A percentile compares a stretch with the other conserved stretches of the same genome.
These are phyloP conservation scores for Drosophila aldrichi DNA, from an alignment of 2,888 invertebrate species.

Conservation along the genomic window DNA sequence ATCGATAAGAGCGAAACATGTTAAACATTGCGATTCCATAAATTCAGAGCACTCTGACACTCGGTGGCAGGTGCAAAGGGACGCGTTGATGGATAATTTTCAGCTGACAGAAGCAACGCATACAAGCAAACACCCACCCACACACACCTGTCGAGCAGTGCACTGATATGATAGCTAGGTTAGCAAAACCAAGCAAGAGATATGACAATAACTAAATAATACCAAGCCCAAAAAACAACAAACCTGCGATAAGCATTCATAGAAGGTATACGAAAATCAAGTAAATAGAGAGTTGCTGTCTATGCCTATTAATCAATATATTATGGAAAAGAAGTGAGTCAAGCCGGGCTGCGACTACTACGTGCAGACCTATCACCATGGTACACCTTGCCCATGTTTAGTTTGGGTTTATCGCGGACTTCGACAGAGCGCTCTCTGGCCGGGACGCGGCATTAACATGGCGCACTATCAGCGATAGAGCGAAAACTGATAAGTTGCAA, in stretches of 20 bases:
- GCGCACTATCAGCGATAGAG: constrained; percentile 38
- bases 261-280: constrained; percentile 1
- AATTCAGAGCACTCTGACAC: constrained; percentile 8
- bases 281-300: constrained; percentile 11
- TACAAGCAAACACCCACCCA: background rate
- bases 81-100: background rate
- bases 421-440: constrained; percentile 39
- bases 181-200: background rate
- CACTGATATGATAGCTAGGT: background rate
- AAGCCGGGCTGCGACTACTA: constrained; percentile 15
- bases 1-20: constrained; percentile 42
- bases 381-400: constrained; percentile 49
- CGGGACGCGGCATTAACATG: constrained; percentile 39
- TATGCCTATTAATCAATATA: constrained; percentile 58
- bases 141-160: background rate
- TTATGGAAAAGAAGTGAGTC: constrained; percentile 55
- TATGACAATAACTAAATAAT: constrained; percentile 12
- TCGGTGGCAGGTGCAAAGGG: constrained; percentile 11
- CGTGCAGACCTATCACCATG: constrained; percentile 11
- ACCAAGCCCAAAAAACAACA: background rate
- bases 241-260: constrained; percentile 11
- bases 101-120: background rate
- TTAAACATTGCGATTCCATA: constrained; percentile 17
- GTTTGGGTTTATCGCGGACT: constrained; percentile 44
- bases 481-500: constrained; percentile 47